phyloP scores from a whole-genome alignment of 1,140 invertebrate species.

The Meloidogyne hapla region DNA sequence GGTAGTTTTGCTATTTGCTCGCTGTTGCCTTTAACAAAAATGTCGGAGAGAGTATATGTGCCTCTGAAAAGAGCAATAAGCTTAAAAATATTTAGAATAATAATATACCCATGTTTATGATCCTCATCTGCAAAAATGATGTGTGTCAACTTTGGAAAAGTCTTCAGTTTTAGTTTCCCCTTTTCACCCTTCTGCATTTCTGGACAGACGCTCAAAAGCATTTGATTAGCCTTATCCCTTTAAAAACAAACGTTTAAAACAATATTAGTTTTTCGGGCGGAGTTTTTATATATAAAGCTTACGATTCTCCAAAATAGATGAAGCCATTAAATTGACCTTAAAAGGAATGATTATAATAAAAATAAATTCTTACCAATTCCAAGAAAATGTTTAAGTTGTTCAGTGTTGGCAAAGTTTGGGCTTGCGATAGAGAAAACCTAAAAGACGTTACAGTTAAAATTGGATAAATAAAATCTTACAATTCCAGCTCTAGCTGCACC shows the following conservation, averaged over 20 bases:
- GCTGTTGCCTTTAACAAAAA: conserved; percentile 51
- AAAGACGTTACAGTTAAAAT: no score
- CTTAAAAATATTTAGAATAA: conserved; percentile 24
- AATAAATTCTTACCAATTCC: conserved; percentile 11
- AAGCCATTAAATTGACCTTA: conserved; percentile 54
- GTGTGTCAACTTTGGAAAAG: conserved; percentile 53
- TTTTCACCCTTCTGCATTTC: conserved; percentile 28
- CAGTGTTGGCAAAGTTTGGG: conserved; percentile 54
- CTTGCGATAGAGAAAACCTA: conserved; percentile 53
- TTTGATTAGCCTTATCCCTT: conserved; percentile 47
- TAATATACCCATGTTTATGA: conserved; percentile 58
- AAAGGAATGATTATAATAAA: background rate
- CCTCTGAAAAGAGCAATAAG: conserved; percentile 28
- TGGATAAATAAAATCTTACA: background rate
- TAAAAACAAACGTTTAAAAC: no score
- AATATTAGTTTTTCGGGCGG: no score
- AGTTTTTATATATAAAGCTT: no score
- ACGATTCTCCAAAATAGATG: conserved; percentile 51
- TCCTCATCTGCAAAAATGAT: conserved; percentile 61
- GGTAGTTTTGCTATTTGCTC: conserved; percentile 57
- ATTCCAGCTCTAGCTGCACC: conserved; percentile 52
- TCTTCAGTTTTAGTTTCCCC: conserved; percentile 43
- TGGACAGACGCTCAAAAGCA: conserved; percentile 53
- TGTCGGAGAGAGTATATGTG: conserved; percentile 55
- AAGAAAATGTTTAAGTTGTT: conserved; percentile 47